These are phyloP conservation scores for Montipora sp. DNA, from an alignment of 64 coral and sea anemone species.

Conservation along the genomic window DNA sequence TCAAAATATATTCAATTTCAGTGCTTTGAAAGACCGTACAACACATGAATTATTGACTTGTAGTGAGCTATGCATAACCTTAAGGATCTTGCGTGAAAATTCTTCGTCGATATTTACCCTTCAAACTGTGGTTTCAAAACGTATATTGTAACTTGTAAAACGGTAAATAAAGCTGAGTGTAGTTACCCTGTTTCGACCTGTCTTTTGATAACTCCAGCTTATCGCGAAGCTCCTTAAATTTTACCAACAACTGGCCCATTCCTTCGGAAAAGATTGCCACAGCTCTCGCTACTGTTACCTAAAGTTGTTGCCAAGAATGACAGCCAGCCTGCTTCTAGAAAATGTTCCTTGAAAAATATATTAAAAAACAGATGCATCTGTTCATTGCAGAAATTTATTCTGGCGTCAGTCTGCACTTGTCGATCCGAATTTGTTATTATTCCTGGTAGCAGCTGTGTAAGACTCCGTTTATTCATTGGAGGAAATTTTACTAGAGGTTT, in stretches of 20 bases:
- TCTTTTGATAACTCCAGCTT: slow-evolving; percentile 42
- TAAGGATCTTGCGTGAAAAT: not conserved
- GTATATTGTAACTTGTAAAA: not conserved
- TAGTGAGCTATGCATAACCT: not conserved
- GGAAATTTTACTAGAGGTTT: slow-evolving; percentile 12
- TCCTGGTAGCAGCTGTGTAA: not conserved
- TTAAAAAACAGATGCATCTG: slow-evolving; percentile 9
- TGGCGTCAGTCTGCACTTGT: not conserved
- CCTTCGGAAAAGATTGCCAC: not conserved
- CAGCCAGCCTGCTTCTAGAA: not conserved
- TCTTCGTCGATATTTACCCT: not conserved
- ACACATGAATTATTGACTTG: not conserved
- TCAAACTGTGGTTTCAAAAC: not conserved
- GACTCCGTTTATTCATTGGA: slow-evolving; percentile 23
- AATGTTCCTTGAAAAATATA: not conserved
- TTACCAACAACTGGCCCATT: slow-evolving; percentile 43
- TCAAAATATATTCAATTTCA: not conserved
- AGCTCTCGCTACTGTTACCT: not conserved
- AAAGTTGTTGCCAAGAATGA: not conserved
- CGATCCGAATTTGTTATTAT: not conserved
- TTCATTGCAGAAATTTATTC: slow-evolving; percentile 31
- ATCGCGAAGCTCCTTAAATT: slow-evolving; percentile 38
- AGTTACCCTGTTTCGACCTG: slow-evolving; percentile 46
- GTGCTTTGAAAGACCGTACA: not conserved
- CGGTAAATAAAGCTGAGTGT: slow-evolving; percentile 18